phyloP scores from a whole-genome alignment of 1,140 invertebrate species.

The Cydia splendana region DNA sequence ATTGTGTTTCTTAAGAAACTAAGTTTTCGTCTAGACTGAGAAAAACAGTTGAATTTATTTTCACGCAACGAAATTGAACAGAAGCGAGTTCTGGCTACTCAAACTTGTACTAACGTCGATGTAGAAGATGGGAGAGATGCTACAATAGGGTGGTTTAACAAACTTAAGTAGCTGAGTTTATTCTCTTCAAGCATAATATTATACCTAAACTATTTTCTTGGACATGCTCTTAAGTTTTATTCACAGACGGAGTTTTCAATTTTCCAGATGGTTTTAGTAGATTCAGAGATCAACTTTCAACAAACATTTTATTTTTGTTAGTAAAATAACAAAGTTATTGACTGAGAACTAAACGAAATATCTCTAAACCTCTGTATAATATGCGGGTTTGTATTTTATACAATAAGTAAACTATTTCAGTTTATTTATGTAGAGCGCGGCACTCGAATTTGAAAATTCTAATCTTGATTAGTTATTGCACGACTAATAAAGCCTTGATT shows the following conservation, averaged over 20 bases:
- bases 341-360: background rate
- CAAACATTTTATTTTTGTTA: background rate
- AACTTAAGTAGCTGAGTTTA: slow-evolving; percentile 8
- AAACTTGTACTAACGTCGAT: slow-evolving; percentile 8
- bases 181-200: slow-evolving; percentile 9
- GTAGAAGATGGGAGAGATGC: background rate
- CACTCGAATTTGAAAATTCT: no score
- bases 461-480: no score
- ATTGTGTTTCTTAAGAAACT: background rate
- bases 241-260: slow-evolving; percentile 6
- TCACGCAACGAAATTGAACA: background rate
- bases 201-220: slow-evolving; percentile 7
- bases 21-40: background rate
- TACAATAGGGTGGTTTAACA: slow-evolving; percentile 6
- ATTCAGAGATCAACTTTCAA: slow-evolving; percentile 10
- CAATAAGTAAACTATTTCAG: no score
- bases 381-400: background rate
- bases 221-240: slow-evolving; percentile 11
- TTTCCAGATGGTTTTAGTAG: slow-evolving; percentile 16
- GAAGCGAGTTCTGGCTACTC: background rate
- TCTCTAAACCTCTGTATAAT: background rate
- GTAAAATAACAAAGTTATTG: slow-evolving; percentile 8
- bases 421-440: no score
- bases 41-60: background rate
- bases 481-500: no score